Base-by-base conservation (phyloP, 2,113 vertebrate genomes). In the Columbina picui region DNA sequence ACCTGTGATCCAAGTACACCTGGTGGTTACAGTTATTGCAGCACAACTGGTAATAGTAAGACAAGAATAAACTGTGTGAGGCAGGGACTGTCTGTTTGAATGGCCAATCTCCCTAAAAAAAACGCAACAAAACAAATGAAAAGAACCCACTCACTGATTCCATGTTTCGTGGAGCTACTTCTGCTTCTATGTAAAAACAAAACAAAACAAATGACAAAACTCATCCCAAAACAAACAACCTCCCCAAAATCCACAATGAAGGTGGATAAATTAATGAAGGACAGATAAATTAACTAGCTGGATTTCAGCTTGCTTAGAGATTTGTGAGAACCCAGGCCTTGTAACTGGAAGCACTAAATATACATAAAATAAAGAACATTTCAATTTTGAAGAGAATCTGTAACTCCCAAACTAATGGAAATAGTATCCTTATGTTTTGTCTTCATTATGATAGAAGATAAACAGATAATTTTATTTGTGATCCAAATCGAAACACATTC, bases 401-500 rank as follows among this genome's bases (percentile, higher is more conserved):
- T 57, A 9, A 38, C 30, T n/a, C 59, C 10, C 1, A 63, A 53
- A 73, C 69, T 75, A 47, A 90, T 52, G 52, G 60, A 79, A 94
- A 77, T 60, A 32, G 6, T 27, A 81, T 82, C 59, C 34, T 57
- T n/a, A 63, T 95, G 53, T 89, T 95, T 85, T 78, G 53, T 84
- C n/a, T 91, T 69, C 41, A 36, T 53, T 74, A 82, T 55, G 52
- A 45, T 12, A 36, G 56, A 78, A 91, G 30, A 82, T 26, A 78
- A 94, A 89, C 64, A 94, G 45, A 84, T 34, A 2, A 53, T 78
- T 94, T 84, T 85, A 53, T 76, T 75, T 90, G 61, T 87, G 80
- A 93, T 88, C 69, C 49, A 95, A 95, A 93, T 4, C 96, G 74
- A 96, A 93, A 94, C 55, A 73, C 7, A 68, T 91, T 95, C 90